Evolutionary conservation across 2,113 vertebrate genomes (phyloP).

Genomic region (Salminus brasiliensis): DNA sequence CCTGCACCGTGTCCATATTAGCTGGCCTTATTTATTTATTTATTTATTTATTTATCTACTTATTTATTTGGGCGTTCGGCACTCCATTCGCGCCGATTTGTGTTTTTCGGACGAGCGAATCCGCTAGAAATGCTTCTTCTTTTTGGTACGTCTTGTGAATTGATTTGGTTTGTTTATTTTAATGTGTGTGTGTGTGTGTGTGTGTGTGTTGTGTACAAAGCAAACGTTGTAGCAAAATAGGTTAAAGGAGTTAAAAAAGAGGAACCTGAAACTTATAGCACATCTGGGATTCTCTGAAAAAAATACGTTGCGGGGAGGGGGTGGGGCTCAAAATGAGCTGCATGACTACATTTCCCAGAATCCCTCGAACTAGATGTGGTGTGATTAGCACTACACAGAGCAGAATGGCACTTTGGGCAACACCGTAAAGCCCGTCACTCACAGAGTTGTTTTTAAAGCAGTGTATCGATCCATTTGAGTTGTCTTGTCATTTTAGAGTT

Average conservation of each 20-base stretch:
- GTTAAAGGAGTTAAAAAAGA: not conserved
- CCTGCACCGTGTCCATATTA: slow-evolving; percentile 37
- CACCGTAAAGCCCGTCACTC: not conserved
- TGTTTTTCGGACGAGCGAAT: not conserved
- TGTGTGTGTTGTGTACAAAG: slow-evolving; percentile 56
- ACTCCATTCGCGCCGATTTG: not conserved
- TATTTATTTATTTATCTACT: not conserved
- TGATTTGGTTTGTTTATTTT: slow-evolving; percentile 26
- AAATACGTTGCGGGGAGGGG: slow-evolving; percentile 17
- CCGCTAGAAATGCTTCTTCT: not conserved
- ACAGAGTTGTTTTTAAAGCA: slow-evolving; percentile 4
- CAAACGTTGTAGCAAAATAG: slow-evolving; percentile 78
- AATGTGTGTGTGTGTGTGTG: slow-evolving; percentile 4
- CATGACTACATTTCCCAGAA: slow-evolving; percentile 31
- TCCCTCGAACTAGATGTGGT: not conserved
- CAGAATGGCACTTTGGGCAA: not conserved
- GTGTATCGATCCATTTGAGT: not conserved
- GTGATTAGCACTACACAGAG: slow-evolving; percentile 1
- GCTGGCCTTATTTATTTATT: slow-evolving; percentile 42
- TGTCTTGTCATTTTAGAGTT: slow-evolving; percentile 31
- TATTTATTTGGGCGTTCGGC: not conserved
- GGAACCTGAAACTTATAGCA: not conserved
- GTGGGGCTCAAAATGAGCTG: not conserved
- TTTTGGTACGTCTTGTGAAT: slow-evolving; percentile 27
- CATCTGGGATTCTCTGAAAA: slow-evolving; percentile 48